phyloP scores from a whole-genome alignment of 2,888 invertebrate species.

The Periphyllus acericola region DNA sequence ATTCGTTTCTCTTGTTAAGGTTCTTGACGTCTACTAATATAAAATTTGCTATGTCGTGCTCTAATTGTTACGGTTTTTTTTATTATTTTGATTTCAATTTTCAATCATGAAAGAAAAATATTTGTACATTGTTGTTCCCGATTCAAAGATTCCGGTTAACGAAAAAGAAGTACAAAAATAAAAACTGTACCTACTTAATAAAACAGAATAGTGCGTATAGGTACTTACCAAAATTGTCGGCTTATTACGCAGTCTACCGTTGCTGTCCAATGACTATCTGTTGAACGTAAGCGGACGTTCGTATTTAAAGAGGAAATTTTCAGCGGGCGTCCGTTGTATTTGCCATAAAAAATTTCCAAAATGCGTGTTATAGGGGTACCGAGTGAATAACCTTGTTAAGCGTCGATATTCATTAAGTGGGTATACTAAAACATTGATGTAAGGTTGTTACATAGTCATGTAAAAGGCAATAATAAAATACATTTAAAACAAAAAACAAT shows the following conservation, averaged over 20 bases:
- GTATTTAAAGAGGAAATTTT: constrained; percentile 17
- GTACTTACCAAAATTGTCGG: constrained; percentile 19
- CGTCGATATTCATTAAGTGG: constrained; percentile 19
- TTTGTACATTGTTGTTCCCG: background rate
- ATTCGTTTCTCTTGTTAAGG: constrained; percentile 53
- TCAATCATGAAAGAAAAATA: background rate
- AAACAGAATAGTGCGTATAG: background rate
- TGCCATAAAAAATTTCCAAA: constrained; percentile 3
- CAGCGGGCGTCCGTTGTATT: background rate
- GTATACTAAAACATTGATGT: constrained; percentile 9
- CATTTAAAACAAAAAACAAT: background rate
- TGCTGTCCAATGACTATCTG: constrained; percentile 10
- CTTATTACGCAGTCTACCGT: background rate
- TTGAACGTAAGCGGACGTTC: background rate
- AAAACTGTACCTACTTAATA: background rate
- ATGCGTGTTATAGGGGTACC: constrained; percentile 11
- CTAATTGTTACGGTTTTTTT: background rate
- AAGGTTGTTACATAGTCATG: background rate
- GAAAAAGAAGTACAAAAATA: background rate
- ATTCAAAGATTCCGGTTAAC: background rate
- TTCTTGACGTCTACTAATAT: constrained; percentile 43
- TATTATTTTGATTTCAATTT: background rate
- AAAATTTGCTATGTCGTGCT: background rate
- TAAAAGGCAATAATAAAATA: background rate
- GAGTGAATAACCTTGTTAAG: constrained; percentile 44